Conservation (phyloP, 2,113 vertebrate genomes). For the Trematocara stigmaticum region DNA sequence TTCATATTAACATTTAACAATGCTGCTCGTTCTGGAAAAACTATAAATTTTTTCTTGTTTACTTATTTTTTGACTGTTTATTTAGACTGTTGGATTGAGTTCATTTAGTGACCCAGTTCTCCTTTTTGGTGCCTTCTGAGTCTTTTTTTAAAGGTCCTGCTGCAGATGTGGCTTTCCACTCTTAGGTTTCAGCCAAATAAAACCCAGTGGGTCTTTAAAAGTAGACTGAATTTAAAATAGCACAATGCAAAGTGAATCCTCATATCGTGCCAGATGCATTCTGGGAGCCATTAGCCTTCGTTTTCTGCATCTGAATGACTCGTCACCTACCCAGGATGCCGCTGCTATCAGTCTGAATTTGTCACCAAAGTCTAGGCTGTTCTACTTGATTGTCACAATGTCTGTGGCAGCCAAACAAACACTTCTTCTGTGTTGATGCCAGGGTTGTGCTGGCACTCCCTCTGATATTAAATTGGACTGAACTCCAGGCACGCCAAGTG, state of each 20-base stretch:
- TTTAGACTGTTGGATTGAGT: background rate
- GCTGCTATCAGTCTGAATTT: background rate
- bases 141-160: background rate
- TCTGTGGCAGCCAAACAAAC: background rate
- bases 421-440: background rate
- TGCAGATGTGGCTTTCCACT: background rate
- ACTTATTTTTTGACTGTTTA: background rate
- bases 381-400: background rate
- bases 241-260: background rate
- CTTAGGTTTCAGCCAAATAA: background rate
- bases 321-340: background rate
- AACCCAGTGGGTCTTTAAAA: background rate
- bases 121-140: background rate
- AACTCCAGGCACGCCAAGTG: background rate
- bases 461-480: background rate
- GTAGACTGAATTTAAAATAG: background rate
- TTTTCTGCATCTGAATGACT: background rate
- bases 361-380: background rate
- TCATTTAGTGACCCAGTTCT: background rate
- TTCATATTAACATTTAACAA: background rate
- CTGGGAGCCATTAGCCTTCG: background rate
- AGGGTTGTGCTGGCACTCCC: background rate
- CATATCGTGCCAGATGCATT: background rate
- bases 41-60: background rate
- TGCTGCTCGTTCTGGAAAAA: background rate